phyloP scores from a whole-genome alignment of 2,888 invertebrate species.

The Hipparchia semele region DNA sequence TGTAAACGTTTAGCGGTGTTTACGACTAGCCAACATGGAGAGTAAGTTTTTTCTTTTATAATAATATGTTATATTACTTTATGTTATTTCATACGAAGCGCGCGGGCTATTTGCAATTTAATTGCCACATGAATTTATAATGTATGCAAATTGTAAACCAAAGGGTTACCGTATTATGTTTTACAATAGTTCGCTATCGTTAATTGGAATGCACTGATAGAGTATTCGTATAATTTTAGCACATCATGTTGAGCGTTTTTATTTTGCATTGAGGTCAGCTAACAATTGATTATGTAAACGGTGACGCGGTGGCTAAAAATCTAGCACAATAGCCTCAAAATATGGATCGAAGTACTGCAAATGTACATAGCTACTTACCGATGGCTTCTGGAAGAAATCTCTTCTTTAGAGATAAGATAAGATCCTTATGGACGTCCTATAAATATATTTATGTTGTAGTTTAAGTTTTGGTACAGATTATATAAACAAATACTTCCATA shows the following conservation, averaged over 20 bases:
- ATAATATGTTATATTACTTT: constrained; percentile 7
- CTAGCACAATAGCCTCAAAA: background rate
- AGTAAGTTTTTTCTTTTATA: constrained; percentile 51
- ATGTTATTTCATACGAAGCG: constrained; percentile 1
- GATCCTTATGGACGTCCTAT: too few species aligned
- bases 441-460: too few species aligned
- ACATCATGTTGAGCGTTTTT: background rate
- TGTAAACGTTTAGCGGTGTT: constrained; percentile 53
- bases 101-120: constrained; percentile 9
- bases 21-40: constrained; percentile 56
- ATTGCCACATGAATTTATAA: constrained; percentile 22
- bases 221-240: background rate
- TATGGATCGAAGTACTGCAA: background rate
- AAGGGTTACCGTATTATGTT: background rate
- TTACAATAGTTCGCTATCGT: constrained; percentile 11
- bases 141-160: constrained; percentile 8
- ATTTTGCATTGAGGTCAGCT: constrained; percentile 19
- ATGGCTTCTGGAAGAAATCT: too few species aligned
- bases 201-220: constrained; percentile 10
- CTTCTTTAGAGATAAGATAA: too few species aligned
- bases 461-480: too few species aligned
- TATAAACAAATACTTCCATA: too few species aligned
- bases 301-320: constrained; percentile 1
- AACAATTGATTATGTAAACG: constrained; percentile 22
- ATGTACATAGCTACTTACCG: background rate